phyloP scores from a whole-genome alignment of 2,113 vertebrate genomes.

The Arothron firmamentum region DNA sequence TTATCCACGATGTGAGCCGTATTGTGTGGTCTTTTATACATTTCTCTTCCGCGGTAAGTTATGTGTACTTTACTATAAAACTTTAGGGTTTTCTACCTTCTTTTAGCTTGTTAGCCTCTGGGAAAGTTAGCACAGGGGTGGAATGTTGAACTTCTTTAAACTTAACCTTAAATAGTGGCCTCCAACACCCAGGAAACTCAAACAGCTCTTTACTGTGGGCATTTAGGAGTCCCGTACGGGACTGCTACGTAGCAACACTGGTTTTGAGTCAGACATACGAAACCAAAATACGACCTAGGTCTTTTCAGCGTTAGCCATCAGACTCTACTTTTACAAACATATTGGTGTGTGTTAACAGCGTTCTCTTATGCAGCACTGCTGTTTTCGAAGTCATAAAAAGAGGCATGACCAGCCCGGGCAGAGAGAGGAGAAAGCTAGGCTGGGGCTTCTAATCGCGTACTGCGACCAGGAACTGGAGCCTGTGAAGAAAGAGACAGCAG shows the following conservation, averaged over 20 bases:
- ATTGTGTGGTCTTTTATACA: too few relatives aligned
- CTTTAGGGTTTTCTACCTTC: slow-evolving; percentile 45
- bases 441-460: too few relatives aligned
- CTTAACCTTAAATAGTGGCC: slow-evolving; percentile 17
- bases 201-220: neutral
- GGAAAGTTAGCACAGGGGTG: slow-evolving; percentile 55
- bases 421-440: neutral
- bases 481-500: neutral
- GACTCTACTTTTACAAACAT: neutral
- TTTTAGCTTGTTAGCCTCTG: slow-evolving; percentile 52
- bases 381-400: slow-evolving; percentile 21
- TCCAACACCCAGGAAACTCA: neutral
- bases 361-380: slow-evolving; percentile 3
- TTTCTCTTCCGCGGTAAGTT: slow-evolving; percentile 33
- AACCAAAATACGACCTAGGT: neutral
- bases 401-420: slow-evolving; percentile 19
- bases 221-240: neutral
- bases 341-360: slow-evolving; percentile 26
- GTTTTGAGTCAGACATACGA: neutral
- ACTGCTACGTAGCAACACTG: neutral
- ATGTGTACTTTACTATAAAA: neutral
- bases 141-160: slow-evolving; percentile 39
- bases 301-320: neutral
- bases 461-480: slow-evolving; percentile 6
- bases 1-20: too few relatives aligned